Evolutionary conservation across 2,113 vertebrate genomes (phyloP).

Genomic region (Actenoides hombroni): DNA sequence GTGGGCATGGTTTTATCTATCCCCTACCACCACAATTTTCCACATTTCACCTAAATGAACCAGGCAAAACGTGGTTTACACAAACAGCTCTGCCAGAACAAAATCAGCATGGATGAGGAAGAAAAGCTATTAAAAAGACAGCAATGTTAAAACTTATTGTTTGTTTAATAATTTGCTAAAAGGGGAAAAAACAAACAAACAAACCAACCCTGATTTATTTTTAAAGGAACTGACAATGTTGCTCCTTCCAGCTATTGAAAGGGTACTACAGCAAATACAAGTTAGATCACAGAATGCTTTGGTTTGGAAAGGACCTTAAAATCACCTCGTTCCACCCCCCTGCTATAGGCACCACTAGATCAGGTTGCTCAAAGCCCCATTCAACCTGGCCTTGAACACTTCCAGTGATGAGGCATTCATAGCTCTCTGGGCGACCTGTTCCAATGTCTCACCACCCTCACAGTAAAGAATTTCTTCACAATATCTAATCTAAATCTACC

Average conservation of each 20-base stretch:
- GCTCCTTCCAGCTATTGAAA: not conserved
- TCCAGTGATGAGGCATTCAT: too few species aligned
- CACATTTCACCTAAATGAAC: not conserved
- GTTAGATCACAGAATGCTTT: not conserved
- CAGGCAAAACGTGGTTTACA: not conserved
- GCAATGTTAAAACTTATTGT: not conserved
- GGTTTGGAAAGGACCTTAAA: not conserved
- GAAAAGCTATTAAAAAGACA: not conserved
- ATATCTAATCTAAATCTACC: too few species aligned
- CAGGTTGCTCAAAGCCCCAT: too few species aligned
- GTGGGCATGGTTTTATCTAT: not conserved
- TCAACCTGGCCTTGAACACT: too few species aligned
- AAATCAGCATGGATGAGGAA: not conserved
- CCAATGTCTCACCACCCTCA: too few species aligned
- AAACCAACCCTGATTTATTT: not conserved
- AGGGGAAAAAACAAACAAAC: too few species aligned
- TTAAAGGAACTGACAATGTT: not conserved
- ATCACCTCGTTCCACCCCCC: too few species aligned
- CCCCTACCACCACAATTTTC: not conserved
- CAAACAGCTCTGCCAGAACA: not conserved
- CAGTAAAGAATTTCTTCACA: too few species aligned
- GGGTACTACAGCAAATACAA: not conserved
- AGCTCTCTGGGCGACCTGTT: too few species aligned
- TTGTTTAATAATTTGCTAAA: too few species aligned
- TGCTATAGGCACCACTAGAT: too few species aligned